Evolutionary conservation across 2,113 vertebrate genomes (phyloP).

Genomic region (Machaerirhynchus nigripectus): DNA sequence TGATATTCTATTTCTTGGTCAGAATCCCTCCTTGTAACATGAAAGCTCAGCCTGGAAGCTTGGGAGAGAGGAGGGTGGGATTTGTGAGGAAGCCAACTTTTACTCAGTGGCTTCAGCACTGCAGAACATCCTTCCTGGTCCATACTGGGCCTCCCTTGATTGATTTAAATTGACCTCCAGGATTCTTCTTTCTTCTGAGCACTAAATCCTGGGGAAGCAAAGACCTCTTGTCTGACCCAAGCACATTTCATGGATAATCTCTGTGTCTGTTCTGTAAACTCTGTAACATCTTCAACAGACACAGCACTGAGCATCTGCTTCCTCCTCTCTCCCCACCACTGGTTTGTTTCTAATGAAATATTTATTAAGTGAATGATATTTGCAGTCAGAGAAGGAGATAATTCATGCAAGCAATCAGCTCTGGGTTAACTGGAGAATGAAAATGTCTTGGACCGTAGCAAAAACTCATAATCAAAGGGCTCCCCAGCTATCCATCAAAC

Average conservation of each 20-base stretch:
- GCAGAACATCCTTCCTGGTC: background rate
- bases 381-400: conserved; percentile 29
- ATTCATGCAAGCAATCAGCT: conserved; percentile 47
- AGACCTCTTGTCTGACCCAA: background rate
- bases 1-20: background rate
- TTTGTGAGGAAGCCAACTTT: background rate
- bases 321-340: background rate
- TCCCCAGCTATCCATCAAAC: conserved; percentile 23
- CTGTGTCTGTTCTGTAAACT: background rate
- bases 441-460: conserved; percentile 22
- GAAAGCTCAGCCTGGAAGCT: background rate
- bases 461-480: conserved; percentile 52
- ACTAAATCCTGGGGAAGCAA: background rate
- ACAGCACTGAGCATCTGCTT: background rate
- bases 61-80: background rate
- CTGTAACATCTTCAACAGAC: background rate
- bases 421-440: conserved; percentile 27
- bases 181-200: background rate
- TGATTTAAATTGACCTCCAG: background rate
- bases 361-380: conserved; percentile 53
- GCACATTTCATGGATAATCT: background rate
- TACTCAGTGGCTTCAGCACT: background rate
- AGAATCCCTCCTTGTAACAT: background rate
- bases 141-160: background rate
- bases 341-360: conserved; percentile 44